A percentile compares a stretch with the other conserved stretches of the same genome.
phyloP scores from a whole-genome alignment of 2,797 vertebrate species.

The Galagoides demidoff region DNA sequence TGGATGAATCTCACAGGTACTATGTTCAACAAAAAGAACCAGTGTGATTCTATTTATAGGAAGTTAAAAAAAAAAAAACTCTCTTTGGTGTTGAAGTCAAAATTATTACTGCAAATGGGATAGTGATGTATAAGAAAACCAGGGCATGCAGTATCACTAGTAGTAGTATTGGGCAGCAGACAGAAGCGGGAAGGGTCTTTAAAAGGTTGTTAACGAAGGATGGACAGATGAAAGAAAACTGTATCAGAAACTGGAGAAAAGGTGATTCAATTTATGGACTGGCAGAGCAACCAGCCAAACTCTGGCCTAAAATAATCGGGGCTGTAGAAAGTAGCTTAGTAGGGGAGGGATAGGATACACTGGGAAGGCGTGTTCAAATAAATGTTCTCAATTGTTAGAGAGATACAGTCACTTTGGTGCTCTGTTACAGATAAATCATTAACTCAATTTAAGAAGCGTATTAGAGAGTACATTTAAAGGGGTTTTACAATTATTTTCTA shows the following conservation, averaged over 20 bases:
- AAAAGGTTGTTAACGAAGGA: neutral
- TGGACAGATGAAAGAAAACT: neutral
- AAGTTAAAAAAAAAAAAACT: neutral
- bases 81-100: neutral
- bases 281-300: neutral
- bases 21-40: neutral
- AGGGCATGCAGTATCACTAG: rapidly evolving
- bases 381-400: neutral
- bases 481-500: neutral
- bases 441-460: neutral
- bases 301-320: neutral
- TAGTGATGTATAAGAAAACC: neutral
- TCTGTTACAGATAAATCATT: neutral
- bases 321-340: neutral
- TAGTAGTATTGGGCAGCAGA: neutral
- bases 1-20: neutral
- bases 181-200: neutral
- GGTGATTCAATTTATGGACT: neutral
- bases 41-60: neutral
- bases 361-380: neutral
- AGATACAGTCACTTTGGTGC: neutral
- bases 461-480: neutral
- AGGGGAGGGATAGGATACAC: no score
- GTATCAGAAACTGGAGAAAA: neutral
- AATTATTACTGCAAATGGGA: neutral